These are phyloP conservation scores for Sceloporus undulatus DNA, from an alignment of 2,113 vertebrate species.

Conservation along the genomic window DNA sequence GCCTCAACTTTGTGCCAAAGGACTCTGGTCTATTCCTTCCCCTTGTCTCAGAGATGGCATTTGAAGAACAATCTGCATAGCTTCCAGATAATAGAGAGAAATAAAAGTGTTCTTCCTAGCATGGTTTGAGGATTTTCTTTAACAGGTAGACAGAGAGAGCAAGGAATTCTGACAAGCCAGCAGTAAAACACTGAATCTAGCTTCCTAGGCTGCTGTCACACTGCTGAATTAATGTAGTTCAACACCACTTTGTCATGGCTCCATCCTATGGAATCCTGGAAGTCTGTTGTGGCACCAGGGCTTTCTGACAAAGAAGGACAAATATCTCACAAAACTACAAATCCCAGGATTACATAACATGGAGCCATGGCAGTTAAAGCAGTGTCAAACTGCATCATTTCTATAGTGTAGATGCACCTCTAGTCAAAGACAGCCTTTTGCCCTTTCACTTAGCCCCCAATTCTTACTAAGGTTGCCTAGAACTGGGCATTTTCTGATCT, in stretches of 20 bases:
- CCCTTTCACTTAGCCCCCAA: background rate
- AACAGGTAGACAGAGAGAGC: background rate
- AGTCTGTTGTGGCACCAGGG: too few species aligned
- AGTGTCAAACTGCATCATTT: too few species aligned
- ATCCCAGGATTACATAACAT: too few species aligned
- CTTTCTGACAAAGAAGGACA: too few species aligned
- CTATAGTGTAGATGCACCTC: too few species aligned
- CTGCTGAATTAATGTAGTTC: too few species aligned
- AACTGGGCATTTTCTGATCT: too few species aligned
- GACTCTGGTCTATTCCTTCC: conserved; percentile 18
- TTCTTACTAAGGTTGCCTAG: background rate
- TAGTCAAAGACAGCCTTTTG: too few species aligned
- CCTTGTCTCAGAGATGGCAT: background rate
- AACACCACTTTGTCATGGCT: too few species aligned
- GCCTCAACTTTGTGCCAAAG: background rate
- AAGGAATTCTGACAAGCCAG: background rate
- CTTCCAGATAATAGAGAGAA: background rate
- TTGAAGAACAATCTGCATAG: conserved; percentile 21
- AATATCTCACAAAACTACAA: too few species aligned
- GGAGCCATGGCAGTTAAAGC: too few species aligned
- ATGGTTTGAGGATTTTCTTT: conserved; percentile 22
- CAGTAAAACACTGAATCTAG: background rate
- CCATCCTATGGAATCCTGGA: too few species aligned
- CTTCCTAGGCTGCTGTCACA: background rate
- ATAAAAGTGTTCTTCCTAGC: background rate